Conservation (phyloP, 1,140 invertebrate species). For the Diorhabda elongata region DNA sequence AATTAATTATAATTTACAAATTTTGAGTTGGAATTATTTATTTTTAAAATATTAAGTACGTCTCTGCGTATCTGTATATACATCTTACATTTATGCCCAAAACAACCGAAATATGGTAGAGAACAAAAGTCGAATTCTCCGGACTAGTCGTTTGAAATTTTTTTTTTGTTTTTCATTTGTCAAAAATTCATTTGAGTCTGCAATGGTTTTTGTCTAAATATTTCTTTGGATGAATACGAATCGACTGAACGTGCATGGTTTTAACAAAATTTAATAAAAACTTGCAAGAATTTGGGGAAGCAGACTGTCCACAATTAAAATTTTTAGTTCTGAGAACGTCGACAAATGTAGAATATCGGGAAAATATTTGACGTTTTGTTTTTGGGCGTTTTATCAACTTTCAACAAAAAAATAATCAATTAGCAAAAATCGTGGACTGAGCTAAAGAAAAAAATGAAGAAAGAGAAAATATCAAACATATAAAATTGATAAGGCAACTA, state of each 20-base stretch:
- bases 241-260: conserved; percentile 32
- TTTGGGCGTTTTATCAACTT: conserved; percentile 11
- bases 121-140: conserved; percentile 8
- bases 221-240: conserved; percentile 38
- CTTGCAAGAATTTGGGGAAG: conserved; percentile 33
- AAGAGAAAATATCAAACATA: no score
- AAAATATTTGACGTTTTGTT: conserved; percentile 13
- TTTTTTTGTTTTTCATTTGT: conserved; percentile 26
- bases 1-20: no score
- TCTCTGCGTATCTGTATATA: background rate
- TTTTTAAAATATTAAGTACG: no score
- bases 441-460: no score
- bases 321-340: conserved; percentile 27
- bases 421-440: no score
- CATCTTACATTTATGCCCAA: conserved; percentile 12
- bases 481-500: no score
- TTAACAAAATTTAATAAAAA: conserved; percentile 39
- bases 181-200: conserved; percentile 39
- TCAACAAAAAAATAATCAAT: no score
- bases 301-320: conserved; percentile 31
- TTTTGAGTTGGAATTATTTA: no score
- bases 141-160: conserved; percentile 3
- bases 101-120: conserved; percentile 16
- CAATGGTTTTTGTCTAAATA: conserved; percentile 38
- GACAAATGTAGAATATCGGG: conserved; percentile 19